phyloP scores from a whole-genome alignment of 2,113 vertebrate species.

The human region GRCh38 chr2:78405501-78406000 shows the following conservation, averaged over 20 bases:
- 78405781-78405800: not conserved
- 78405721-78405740: not conserved
- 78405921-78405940: not conserved
- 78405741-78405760: not conserved
- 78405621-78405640: not conserved
- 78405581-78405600: not conserved
- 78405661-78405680: not conserved
- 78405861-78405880: not conserved
- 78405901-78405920: not conserved
- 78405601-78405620: not conserved
- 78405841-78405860: not conserved
- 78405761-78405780: not conserved
- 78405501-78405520: not conserved
- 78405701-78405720: not conserved
- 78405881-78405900: not conserved
- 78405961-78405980: not conserved
- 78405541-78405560: not conserved
- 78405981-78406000: not conserved
- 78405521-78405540: not conserved
- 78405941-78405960: no score
- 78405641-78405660: not conserved
- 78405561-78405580: not conserved
- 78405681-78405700: not conserved
- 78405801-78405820: not conserved
- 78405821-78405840: not conserved